Base-by-base conservation (phyloP, 2,113 vertebrate species). In the Mohoua ochrocephala region DNA sequence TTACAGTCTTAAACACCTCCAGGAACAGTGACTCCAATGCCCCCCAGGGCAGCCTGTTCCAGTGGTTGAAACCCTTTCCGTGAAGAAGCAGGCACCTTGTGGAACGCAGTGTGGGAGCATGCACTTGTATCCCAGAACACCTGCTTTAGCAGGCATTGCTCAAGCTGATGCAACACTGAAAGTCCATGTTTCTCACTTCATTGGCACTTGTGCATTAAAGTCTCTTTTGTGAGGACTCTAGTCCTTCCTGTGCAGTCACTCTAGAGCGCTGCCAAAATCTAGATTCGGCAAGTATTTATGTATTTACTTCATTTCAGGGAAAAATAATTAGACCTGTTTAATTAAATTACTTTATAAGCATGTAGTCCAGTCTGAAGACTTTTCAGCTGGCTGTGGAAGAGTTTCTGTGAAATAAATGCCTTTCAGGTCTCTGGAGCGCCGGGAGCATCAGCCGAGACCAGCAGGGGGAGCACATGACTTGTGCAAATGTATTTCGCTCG, bases 51-150 rank as follows among this genome's bases (percentile, higher is more conserved):
- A 0, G 6, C 47, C 39, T 13, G 12, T 42, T 83, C 4, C 41
- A 27, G 7, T 35, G n/a, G 17, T 26, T 76, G 31, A 54, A 44
- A 53, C 30, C 20, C 12, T 19, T 54, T 23, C 54, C 0, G 0
- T 49, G 41, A 52, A 83, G 26, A 52, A 76, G 9, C 8, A 65
- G 41, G 31, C 18, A 9, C 30, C 6, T 13, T 10, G n/a, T n/a
- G 41, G 53, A 41, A 63, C 0, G 1, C n/a, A 8, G 15, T 5
- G 65, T 9, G 4, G 8, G 21, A 27, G 7, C 10, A 2, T 15
- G 33, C 20, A 8, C 14, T 27, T n/a, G 31, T 50, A 15, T n/a
- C 39, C n/a, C 50, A 26, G 28, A 69, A 33, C 1, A 50, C 1
- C 13, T 57, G 10, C 37, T 35, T 65, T 53, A 15, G 17, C 10